Base-by-base conservation (phyloP, 2,888 invertebrate species). In the Chorisops tibialis region DNA sequence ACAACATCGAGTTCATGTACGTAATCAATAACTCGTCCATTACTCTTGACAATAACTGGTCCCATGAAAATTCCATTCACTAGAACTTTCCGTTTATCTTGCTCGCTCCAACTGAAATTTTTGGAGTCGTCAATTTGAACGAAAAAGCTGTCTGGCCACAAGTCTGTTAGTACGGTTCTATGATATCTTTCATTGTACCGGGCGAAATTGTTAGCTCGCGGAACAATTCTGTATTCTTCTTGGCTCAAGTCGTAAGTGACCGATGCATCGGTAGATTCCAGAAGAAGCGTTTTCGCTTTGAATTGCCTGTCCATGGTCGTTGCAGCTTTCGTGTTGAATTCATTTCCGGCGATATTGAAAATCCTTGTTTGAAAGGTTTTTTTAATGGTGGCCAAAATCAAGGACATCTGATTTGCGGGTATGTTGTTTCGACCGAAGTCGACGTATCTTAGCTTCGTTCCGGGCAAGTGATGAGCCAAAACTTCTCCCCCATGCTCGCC, bases 401-500 rank as follows among this genome's bases (percentile, higher is more conserved):
- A 43, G 54, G 69, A 69, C n/a, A 76, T 64, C 2, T 68, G 67
- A 1, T 65, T 63, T 0, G 69, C 62, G 1, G 65, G 67, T 39
- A 78, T 77, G 0, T 65, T 50, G 65, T 78, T 78, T 51, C 70
- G 59, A 1, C 70, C 67, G 3, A 78, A 66, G 52, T 73, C 69
- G 16, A 78, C 52, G n/a, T 68, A 63, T 39, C 69, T 64, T 18
- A 76, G 64, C 60, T 64, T 66, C 0, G 70, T 68, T 16, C 14
- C 37, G 1, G 65, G 51, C 24, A 69, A 37, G 35, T 71, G 70
- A 38, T 69, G 71, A 11, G 75, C 72, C 19, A 78, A 67, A 48
- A 71, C 67, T n/a, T 71, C 69, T 12, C 75, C 78, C 19, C 78
- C 78, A 61, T 71, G 70, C 0, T 67, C 61, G 0, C 75, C 73